Conservation (phyloP, 2,113 vertebrate genomes). For the Lagopus leucura region DNA sequence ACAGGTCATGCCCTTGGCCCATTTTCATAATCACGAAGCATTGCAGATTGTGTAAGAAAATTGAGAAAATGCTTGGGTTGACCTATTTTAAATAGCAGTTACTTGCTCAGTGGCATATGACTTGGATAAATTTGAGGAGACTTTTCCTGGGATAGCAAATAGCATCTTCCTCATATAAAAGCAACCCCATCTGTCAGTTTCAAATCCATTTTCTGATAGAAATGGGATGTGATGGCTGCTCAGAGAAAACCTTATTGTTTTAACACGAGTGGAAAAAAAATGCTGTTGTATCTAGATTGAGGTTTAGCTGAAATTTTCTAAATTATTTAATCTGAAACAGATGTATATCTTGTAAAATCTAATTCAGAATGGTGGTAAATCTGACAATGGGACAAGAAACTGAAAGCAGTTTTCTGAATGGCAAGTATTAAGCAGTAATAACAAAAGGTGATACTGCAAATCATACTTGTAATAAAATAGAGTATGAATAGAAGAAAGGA, state of each 20-base stretch:
- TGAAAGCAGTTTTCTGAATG: slow-evolving; percentile 2
- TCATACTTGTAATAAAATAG: not conserved
- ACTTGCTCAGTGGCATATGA: slow-evolving; percentile 5
- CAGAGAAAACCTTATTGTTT: not conserved
- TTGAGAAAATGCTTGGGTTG: not conserved
- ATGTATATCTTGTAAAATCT: slow-evolving; percentile 25
- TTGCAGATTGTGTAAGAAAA: not conserved
- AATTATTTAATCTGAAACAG: slow-evolving; percentile 22
- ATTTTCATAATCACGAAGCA: not conserved
- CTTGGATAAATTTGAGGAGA: not conserved
- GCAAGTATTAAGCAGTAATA: not conserved
- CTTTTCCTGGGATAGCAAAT: slow-evolving; percentile 12
- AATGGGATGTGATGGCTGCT: not conserved
- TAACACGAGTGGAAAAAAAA: not conserved
- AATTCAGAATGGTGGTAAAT: not conserved
- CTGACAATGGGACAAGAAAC: not conserved
- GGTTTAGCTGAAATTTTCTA: slow-evolving; percentile 4
- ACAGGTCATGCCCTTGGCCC: not conserved
- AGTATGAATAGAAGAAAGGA: not conserved
- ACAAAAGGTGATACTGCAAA: not conserved
- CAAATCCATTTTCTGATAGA: slow-evolving; percentile 8
- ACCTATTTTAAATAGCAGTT: not conserved
- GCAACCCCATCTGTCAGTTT: not conserved
- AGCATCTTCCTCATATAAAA: slow-evolving; percentile 27
- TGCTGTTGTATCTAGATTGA: slow-evolving; percentile 10